Conservation (phyloP, 2,888 invertebrate species). For the Bugula neritina region DNA sequence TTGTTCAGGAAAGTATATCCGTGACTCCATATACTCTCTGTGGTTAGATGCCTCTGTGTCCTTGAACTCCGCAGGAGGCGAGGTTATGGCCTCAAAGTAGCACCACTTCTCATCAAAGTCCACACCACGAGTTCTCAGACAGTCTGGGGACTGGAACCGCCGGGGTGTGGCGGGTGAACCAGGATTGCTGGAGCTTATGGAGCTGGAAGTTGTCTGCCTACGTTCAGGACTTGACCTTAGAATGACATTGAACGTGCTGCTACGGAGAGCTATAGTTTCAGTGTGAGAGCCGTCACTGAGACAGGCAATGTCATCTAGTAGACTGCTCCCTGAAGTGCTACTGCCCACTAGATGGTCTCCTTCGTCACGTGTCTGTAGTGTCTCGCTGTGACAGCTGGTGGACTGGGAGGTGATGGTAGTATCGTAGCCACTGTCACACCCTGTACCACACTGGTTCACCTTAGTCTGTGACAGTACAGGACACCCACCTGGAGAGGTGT, state of each 20-base stretch:
- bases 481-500: neutral
- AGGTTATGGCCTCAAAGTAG: constrained; percentile 20
- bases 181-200: neutral
- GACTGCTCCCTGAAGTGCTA: no score
- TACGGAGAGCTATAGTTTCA: neutral
- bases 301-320: neutral
- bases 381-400: constrained; percentile 4
- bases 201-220: neutral
- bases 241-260: neutral
- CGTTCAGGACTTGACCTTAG: neutral
- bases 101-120: constrained; percentile 25
- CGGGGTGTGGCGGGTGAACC: constrained; percentile 23
- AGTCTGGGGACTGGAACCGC: constrained; percentile 6
- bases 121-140: constrained; percentile 7
- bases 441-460: neutral
- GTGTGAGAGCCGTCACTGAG: neutral
- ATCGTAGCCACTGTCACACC: constrained; percentile 15
- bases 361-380: neutral
- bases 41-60: no score
- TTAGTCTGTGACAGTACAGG: neutral
- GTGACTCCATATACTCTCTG: no score
- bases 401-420: neutral
- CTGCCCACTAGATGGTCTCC: neutral
- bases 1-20: neutral
- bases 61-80: constrained; percentile 14